Percentiles rank a stretch among this genome's conserved stretches.
Evolutionary conservation across 1,140 invertebrate genomes (phyloP).

Genomic region (Dufourea novaeangliae): DNA sequence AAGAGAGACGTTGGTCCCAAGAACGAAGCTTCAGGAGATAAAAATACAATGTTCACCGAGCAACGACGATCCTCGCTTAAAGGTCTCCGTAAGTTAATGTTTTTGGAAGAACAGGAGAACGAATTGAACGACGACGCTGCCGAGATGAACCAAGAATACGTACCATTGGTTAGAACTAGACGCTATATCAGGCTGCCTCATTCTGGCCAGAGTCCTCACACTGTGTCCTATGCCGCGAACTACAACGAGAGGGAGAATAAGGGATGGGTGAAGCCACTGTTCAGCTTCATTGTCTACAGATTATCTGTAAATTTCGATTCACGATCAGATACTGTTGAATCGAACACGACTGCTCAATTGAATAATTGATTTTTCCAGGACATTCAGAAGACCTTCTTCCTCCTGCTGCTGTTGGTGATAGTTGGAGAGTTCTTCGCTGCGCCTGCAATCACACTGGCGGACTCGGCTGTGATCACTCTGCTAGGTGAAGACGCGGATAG

Average conservation of each 20-base stretch:
- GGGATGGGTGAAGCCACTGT: slow-evolving; percentile 94
- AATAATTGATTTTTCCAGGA: slow-evolving; percentile 85
- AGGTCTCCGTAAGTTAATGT: slow-evolving; percentile 33
- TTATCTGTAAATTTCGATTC: slow-evolving; percentile 79
- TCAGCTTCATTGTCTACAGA: slow-evolving; percentile 95
- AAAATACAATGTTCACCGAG: too few species aligned
- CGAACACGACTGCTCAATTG: background rate
- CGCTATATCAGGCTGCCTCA: slow-evolving; percentile 59
- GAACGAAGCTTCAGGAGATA: background rate
- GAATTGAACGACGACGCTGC: slow-evolving; percentile 35
- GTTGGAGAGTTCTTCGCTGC: slow-evolving; percentile 99
- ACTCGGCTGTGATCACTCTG: slow-evolving; percentile 95
- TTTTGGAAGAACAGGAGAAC: slow-evolving; percentile 32
- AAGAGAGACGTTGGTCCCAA: slow-evolving; percentile 55
- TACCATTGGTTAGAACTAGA: slow-evolving; percentile 34
- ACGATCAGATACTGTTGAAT: background rate
- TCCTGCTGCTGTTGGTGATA: slow-evolving; percentile 94
- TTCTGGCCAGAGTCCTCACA: slow-evolving; percentile 87
- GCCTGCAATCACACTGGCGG: slow-evolving; percentile 98
- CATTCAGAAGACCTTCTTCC: slow-evolving; percentile 98
- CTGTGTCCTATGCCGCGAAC: slow-evolving; percentile 91
- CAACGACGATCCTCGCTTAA: background rate
- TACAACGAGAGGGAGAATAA: slow-evolving; percentile 89
- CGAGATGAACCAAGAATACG: too few species aligned
- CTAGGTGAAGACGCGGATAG: slow-evolving; percentile 95